A percentile compares a stretch with the other conserved stretches of the same genome.
phyloP scores from a whole-genome alignment of 2,888 invertebrate species.

The Agrochola circellaris region DNA sequence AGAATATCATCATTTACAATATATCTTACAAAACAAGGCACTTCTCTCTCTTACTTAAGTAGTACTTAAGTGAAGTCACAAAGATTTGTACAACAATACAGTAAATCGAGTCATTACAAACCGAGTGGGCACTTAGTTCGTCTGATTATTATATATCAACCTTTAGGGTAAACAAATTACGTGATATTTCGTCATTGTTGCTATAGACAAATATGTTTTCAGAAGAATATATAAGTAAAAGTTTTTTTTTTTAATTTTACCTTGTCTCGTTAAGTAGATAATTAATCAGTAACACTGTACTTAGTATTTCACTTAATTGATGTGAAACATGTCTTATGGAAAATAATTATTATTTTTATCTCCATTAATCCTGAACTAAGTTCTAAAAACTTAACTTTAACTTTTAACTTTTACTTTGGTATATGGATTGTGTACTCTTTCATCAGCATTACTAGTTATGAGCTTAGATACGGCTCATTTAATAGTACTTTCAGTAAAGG shows the following conservation, averaged over 20 bases:
- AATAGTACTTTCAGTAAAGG: background rate
- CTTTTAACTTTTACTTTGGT: background rate
- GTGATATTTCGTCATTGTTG: conserved; percentile 11
- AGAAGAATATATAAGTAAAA: no score
- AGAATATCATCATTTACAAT: background rate
- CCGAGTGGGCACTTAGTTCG: conserved; percentile 68
- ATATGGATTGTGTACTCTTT: background rate
- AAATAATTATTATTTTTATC: background rate
- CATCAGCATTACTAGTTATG: conserved; percentile 5
- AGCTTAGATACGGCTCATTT: background rate
- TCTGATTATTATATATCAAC: conserved; percentile 72
- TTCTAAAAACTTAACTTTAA: background rate
- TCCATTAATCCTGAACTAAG: background rate
- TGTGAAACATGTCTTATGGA: background rate
- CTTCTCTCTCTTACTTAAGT: conserved; percentile 18
- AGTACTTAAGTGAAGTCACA: conserved; percentile 50
- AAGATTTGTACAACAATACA: conserved; percentile 39
- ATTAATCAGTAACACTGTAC: background rate
- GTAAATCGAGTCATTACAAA: conserved; percentile 51
- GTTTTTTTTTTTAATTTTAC: no score
- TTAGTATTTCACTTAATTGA: background rate
- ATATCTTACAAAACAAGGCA: background rate
- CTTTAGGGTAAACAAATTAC: conserved; percentile 68
- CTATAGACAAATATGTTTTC: background rate
- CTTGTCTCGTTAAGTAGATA: background rate